Base-by-base conservation (phyloP, 2,113 vertebrate species). In the Lepisosteus osseus region DNA sequence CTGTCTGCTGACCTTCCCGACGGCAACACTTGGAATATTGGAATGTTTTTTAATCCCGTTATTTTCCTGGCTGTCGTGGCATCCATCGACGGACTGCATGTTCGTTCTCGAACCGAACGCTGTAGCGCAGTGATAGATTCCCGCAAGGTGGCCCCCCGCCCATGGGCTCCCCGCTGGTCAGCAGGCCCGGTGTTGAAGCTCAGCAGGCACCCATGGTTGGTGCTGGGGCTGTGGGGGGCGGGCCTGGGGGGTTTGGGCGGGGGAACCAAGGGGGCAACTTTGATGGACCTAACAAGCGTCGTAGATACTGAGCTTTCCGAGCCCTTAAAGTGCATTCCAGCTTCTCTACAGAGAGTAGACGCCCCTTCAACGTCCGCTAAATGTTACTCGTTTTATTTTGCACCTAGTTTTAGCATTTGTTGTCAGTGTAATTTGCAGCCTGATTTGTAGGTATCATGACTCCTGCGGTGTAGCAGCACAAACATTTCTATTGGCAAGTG, bases 281-380 rank as follows among this genome's bases (percentile, higher is more conserved):
- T 89, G 97, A 99, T 79, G 96, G 95, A 76, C 95, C 95, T 80
- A 98, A 96, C 91, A 98, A 98, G 75, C 96, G 95, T 29, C 94
- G 94, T 81, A 94, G 96, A 92, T 99, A 94, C 77, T 99, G 87
- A 92, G 82, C 72, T 74, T 76, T 82, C 65, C 40, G 67, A 51
- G 47, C 75, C 45, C 83, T 84, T 77, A 85, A 87, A 15, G 67
- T 40, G 64, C 47, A 51, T 51, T 51, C 47, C 47, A 51, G 2
- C 47, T 9, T 9, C 2, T 51, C 47, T 51, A 13, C 12, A 1
- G 13, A 59, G 12, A 6, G 14, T 13, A 59, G 57, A 59, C 0
- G 14, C 65, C 12, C 44, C 17, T 8, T 55, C 64, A 40, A 14
- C 61, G 64, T 14, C 7, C 29, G 47, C 64, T 72, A 9, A n/a